Evolutionary conservation across 2,888 invertebrate genomes (phyloP).

Genomic region (Ypsolopha scabrella): DNA sequence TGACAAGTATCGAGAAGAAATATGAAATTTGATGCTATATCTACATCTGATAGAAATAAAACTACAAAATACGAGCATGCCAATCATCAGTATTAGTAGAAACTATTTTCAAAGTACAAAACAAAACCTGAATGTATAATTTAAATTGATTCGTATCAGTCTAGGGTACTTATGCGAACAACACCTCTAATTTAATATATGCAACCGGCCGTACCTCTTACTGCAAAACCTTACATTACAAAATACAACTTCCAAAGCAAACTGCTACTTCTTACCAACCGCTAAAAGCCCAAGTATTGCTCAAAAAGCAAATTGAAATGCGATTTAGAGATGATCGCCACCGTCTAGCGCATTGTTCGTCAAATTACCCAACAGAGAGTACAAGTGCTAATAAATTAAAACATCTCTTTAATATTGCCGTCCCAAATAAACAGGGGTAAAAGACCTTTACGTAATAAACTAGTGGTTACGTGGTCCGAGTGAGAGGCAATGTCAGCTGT

Average conservation of each 20-base stretch:
- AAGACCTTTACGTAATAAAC: conserved; percentile 61
- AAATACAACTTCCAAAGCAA: conserved; percentile 15
- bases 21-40: too few relatives aligned
- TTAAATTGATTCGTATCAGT: too few relatives aligned
- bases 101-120: too few relatives aligned
- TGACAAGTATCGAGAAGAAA: too few relatives aligned
- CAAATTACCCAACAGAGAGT: conserved; percentile 34
- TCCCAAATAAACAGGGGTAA: conserved; percentile 67
- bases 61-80: too few relatives aligned
- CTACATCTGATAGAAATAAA: too few relatives aligned
- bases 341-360: conserved; percentile 23
- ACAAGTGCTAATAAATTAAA: conserved; percentile 57
- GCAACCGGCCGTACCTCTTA: too few relatives aligned
- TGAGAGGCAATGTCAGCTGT: conserved; percentile 67
- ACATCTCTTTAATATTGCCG: conserved; percentile 51
- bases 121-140: too few relatives aligned
- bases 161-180: too few relatives aligned
- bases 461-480: conserved; percentile 40
- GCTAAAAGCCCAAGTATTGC: conserved; percentile 35
- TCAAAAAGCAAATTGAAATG: conserved; percentile 35
- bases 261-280: conserved; percentile 19
- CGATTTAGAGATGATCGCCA: conserved; percentile 29
- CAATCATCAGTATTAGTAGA: too few relatives aligned
- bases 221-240: not conserved
- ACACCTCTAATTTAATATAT: too few relatives aligned